phyloP scores from a whole-genome alignment of 2,113 vertebrate species.

The Dicerorhinus sumatrensis region DNA sequence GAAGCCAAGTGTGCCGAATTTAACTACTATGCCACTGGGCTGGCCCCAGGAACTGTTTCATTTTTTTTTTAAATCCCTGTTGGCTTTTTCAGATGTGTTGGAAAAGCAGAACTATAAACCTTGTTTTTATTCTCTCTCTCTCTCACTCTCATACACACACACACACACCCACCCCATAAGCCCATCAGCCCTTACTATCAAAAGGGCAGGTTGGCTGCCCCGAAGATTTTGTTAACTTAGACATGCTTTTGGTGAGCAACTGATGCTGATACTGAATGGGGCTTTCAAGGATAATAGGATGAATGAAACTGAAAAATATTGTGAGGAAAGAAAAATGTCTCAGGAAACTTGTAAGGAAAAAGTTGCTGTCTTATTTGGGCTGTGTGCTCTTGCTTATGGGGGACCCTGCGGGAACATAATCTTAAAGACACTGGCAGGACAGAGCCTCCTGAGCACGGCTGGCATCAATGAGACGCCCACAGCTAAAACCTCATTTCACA shows the following conservation, averaged over 20 bases:
- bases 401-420: neutral
- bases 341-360: constrained; percentile 28
- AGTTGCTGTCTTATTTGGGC: neutral
- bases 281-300: constrained; percentile 23
- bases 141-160: too few relatives aligned
- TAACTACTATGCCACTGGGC: too few relatives aligned
- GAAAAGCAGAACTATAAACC: neutral
- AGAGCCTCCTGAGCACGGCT: neutral
- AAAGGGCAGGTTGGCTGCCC: neutral
- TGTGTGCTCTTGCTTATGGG: neutral
- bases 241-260: neutral
- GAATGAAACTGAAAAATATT: neutral
- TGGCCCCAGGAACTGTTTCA: neutral
- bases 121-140: neutral
- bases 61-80: neutral
- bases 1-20: too few relatives aligned
- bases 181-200: neutral
- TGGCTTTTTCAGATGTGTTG: neutral
- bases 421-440: constrained; percentile 13
- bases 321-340: neutral
- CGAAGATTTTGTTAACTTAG: neutral
- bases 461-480: constrained; percentile 42
- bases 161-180: neutral
- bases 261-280: neutral
- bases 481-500: constrained; percentile 63